These are phyloP conservation scores for Calosoma granatense DNA, from an alignment of 1,140 invertebrate species.

Conservation along the genomic window DNA sequence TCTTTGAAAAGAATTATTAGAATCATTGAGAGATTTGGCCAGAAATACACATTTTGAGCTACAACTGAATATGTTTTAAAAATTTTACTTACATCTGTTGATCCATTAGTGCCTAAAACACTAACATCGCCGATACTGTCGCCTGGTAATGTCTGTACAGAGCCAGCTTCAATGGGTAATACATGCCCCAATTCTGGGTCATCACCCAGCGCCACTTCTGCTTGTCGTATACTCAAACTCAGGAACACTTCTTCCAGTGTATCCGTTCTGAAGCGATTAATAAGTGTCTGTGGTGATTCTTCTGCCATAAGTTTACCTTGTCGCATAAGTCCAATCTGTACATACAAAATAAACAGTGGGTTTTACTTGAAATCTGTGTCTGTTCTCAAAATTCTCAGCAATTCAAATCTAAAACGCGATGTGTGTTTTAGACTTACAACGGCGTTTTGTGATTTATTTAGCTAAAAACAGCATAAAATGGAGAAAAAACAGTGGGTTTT, in stretches of 20 bases:
- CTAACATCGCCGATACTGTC: not conserved
- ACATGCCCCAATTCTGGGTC: slow-evolving; percentile 12
- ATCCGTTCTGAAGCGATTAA: slow-evolving; percentile 49
- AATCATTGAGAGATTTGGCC: no score
- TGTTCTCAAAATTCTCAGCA: no score
- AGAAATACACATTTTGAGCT: no score
- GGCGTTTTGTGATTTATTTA: no score
- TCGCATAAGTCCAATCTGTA: slow-evolving; percentile 80
- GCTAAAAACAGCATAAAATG: no score
- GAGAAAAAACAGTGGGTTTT: no score
- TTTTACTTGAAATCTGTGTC: no score
- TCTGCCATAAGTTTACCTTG: slow-evolving; percentile 77
- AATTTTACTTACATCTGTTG: slow-evolving; percentile 15
- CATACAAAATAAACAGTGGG: no score
- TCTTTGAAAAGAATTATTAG: no score
- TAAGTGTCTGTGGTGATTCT: slow-evolving; percentile 59
- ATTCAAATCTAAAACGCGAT: no score
- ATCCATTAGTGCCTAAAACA: slow-evolving; percentile 6
- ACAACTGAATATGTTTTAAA: not conserved
- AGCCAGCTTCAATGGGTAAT: not conserved
- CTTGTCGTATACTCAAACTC: slow-evolving; percentile 53
- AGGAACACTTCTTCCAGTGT: slow-evolving; percentile 67
- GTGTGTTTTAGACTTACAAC: no score
- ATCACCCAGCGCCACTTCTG: slow-evolving; percentile 25
- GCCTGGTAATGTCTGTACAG: not conserved